Evolutionary conservation across 2,797 vertebrate genomes (phyloP), one percentile per base, ranked within the genome.

Genomic region (Sitta carolinensis): DNA sequence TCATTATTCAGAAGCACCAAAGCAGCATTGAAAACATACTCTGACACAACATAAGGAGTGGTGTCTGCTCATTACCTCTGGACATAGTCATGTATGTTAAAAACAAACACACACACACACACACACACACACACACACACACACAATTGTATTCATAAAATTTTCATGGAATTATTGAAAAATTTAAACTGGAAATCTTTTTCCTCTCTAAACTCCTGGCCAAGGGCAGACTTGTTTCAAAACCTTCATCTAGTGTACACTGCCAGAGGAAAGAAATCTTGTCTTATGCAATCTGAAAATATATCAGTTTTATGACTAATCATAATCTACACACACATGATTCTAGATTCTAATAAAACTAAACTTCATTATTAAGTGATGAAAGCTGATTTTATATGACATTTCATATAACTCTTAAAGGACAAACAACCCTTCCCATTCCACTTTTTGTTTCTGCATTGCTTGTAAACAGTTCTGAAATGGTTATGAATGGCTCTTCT

Each of bases 341-440:
- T 81, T 89, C 45, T 73, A 57, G 58, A 74, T 84, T 91, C 21
- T 11, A 62, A 62, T 94, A 87, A 94, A 50, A 74, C 54, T 36
- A 58, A 59, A 27, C 50, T 90, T 96, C 40, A 54, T 78, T 93
- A 94, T 90, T 94, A 94, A 94, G 5, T 59, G 51, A 69, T 66
- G 14, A 55, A 52, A n/a, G 25, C 61, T 78, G 11, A 15, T 64
- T 92, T 73, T 34, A 63, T 23, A 32, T 19, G 29, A 63, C 45
- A 70, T 74, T 32, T 86, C 57, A 38, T 74, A 84, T 74, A 91
- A 87, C 34, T 54, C 27, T 69, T 85, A 90, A 86, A 87, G 27
- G 52, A 80, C 72, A 92, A 30, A 30, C 17, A 86, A 7, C 8
- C 4, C 13, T 91, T 81, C 22, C 21, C 5, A 19, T 23, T 66